These are phyloP conservation scores for Stegana nigrithorax DNA, from an alignment of 2,888 invertebrate species.

Conservation along the genomic window DNA sequence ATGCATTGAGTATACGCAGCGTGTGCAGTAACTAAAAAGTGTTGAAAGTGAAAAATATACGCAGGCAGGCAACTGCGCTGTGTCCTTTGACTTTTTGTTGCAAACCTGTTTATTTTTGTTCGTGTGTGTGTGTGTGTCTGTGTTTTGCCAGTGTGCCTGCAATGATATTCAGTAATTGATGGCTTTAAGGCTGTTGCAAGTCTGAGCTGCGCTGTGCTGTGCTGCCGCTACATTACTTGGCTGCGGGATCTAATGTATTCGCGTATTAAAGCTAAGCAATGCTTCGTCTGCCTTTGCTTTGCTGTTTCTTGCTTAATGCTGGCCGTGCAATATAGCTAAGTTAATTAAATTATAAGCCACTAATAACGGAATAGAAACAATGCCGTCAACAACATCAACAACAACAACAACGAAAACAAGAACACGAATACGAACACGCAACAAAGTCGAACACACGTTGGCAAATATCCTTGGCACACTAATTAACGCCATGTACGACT, in stretches of 20 bases:
- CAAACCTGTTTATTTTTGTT: neutral
- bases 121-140: neutral
- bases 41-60: too few relatives aligned
- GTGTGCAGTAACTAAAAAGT: too few relatives aligned
- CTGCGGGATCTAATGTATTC: too few relatives aligned
- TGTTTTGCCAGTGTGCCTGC: neutral
- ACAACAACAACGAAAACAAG: neutral
- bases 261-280: too few relatives aligned
- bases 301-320: slow-evolving; percentile 34
- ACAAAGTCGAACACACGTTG: too few relatives aligned
- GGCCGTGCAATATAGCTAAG: slow-evolving; percentile 13
- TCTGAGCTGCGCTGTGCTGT: neutral
- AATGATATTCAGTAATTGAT: neutral
- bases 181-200: too few relatives aligned
- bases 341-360: neutral
- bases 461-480: slow-evolving; percentile 19
- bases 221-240: too few relatives aligned
- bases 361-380: neutral
- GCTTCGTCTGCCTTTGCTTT: slow-evolving; percentile 29
- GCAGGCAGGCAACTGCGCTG: too few relatives aligned
- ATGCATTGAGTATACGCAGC: too few relatives aligned
- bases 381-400: neutral
- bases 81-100: too few relatives aligned
- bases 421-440: too few relatives aligned
- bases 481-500: slow-evolving; percentile 5